phyloP scores from a whole-genome alignment of 2,113 vertebrate species.

The Austrofundulus limnaeus region DNA sequence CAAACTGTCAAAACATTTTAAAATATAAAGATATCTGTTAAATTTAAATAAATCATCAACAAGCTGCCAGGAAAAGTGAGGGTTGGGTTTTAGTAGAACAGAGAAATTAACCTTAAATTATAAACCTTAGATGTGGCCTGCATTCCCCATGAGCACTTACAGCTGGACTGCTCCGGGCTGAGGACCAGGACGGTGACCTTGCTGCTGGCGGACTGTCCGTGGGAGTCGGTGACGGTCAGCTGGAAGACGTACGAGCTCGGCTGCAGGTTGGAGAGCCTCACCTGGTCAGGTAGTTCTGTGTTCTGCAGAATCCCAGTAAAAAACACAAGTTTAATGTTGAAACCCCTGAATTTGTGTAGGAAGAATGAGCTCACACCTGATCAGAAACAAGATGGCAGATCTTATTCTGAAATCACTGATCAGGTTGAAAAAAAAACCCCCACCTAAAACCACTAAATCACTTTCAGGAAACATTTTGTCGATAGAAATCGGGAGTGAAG shows the following conservation, averaged over 20 bases:
- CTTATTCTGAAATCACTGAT: neutral
- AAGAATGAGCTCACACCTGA: neutral
- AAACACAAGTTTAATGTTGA: neutral
- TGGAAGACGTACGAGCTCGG: conserved; percentile 82
- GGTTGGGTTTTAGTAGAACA: neutral
- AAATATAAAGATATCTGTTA: no score
- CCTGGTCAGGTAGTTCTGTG: conserved; percentile 69
- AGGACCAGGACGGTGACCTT: conserved; percentile 83
- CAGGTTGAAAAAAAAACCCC: neutral
- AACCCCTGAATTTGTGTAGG: neutral
- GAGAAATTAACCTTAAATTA: neutral
- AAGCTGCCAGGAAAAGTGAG: no score
- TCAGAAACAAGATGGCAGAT: neutral
- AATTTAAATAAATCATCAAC: no score
- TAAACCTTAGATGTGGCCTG: neutral
- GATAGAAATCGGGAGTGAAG: neutral
- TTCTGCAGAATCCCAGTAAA: conserved; percentile 61
- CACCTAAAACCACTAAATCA: neutral
- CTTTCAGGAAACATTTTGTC: neutral
- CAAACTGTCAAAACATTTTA: neutral
- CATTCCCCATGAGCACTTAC: conserved; percentile 75
- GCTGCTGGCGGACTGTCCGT: conserved; percentile 61
- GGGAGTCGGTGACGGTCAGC: conserved; percentile 79
- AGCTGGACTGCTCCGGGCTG: conserved; percentile 76
- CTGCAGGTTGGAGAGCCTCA: conserved; percentile 79